A percentile compares a stretch with the other conserved stretches of the same genome.
phyloP scores from a whole-genome alignment of 2,888 invertebrate species.

The Euphydryas editha region DNA sequence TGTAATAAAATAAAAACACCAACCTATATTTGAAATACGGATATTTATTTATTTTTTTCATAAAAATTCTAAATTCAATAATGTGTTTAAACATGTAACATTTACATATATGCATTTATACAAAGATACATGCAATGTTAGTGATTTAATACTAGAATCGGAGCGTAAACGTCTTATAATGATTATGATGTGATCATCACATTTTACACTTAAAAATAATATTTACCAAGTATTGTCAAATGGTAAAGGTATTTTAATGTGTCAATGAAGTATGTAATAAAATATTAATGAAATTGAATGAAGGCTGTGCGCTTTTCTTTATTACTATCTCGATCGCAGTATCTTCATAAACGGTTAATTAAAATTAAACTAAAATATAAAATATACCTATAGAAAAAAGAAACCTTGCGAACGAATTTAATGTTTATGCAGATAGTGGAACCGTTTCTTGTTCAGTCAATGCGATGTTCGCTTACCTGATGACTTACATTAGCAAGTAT shows the following conservation, averaged over 20 bases:
- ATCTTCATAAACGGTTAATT: constrained; percentile 61
- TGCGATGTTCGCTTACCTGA: constrained; percentile 49
- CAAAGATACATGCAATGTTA: constrained; percentile 84
- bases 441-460: constrained; percentile 53
- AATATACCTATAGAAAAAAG: constrained; percentile 11
- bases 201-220: constrained; percentile 79
- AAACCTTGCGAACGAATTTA: constrained; percentile 34
- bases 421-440: constrained; percentile 47
- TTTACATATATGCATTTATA: constrained; percentile 84
- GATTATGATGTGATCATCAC: constrained; percentile 72
- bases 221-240: constrained; percentile 83
- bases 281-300: constrained; percentile 58
- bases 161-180: constrained; percentile 77
- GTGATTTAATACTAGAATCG: constrained; percentile 81
- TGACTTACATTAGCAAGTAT: constrained; percentile 50
- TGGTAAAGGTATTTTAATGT: constrained; percentile 60
- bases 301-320: constrained; percentile 77
- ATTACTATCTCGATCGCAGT: constrained; percentile 66
- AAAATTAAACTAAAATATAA: constrained; percentile 36
- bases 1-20: constrained; percentile 62
- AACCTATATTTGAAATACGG: constrained; percentile 83
- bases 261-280: constrained; percentile 50
- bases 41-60: constrained; percentile 84
- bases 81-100: constrained; percentile 85
- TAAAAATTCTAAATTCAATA: constrained; percentile 85